phyloP scores from a whole-genome alignment of 2,888 invertebrate genomes.

The Oconnorella tubifera region DNA sequence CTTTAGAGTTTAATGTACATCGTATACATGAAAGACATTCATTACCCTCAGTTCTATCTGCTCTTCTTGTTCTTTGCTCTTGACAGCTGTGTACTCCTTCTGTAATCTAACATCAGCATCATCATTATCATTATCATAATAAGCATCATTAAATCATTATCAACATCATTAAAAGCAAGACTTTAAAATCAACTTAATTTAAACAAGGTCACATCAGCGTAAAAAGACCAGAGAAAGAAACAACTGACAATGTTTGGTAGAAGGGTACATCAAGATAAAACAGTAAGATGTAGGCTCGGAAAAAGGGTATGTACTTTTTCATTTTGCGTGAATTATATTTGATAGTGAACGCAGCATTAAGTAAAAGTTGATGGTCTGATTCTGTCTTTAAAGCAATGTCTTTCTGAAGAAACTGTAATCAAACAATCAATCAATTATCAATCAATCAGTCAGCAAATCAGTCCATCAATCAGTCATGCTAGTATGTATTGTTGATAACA shows the following conservation, averaged over 20 bases:
- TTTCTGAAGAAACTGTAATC: conserved; percentile 87
- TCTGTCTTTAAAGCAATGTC: conserved; percentile 87
- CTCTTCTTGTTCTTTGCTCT: conserved; percentile 97
- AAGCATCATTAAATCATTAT: no score
- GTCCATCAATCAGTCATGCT: no score
- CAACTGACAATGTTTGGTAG: no score
- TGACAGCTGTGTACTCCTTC: conserved; percentile 93
- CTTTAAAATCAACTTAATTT: background rate
- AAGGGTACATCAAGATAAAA: no score
- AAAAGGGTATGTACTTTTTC: conserved; percentile 82
- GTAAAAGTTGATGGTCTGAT: conserved; percentile 64
- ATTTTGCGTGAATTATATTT: conserved; percentile 95
- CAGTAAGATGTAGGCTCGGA: no score
- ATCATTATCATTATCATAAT: no score
- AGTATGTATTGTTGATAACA: no score
- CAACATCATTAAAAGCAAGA: background rate
- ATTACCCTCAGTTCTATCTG: conserved; percentile 86
- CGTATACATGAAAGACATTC: no score
- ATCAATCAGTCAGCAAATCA: no score
- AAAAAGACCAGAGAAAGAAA: no score
- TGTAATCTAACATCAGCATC: conserved; percentile 67
- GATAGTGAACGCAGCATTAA: conserved; percentile 79
- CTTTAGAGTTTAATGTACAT: no score
- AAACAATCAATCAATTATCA: conserved; percentile 7
- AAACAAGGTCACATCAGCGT: no score